These are phyloP conservation scores for Mobula hypostoma DNA, from an alignment of 2,113 vertebrate species.

Conservation along the genomic window DNA sequence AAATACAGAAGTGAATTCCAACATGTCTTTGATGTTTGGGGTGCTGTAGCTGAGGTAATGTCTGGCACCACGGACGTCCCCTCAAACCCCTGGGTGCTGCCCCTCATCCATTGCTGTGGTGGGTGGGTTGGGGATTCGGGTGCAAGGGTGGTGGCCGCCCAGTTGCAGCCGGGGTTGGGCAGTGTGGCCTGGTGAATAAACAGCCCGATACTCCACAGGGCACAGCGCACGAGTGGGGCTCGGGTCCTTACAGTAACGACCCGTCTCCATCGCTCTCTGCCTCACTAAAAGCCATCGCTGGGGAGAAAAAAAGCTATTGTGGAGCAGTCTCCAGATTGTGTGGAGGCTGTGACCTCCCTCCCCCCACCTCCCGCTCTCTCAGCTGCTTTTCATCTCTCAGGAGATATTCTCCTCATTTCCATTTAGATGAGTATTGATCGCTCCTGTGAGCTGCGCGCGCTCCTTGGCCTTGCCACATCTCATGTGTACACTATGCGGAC, in stretches of 20 bases:
- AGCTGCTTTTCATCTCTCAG: background rate
- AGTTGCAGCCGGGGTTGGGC: too few species aligned
- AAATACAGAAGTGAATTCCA: background rate
- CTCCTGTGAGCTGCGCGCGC: background rate
- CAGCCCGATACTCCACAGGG: background rate
- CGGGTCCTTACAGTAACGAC: background rate
- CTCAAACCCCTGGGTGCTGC: too few species aligned
- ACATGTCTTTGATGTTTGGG: background rate
- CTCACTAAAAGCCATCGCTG: background rate
- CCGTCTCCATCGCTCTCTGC: background rate
- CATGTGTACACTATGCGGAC: background rate
- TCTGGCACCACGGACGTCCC: background rate
- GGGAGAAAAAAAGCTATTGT: background rate
- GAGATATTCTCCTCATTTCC: conserved; percentile 24
- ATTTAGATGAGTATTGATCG: conserved; percentile 35
- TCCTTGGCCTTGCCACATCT: background rate
- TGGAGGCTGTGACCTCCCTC: background rate
- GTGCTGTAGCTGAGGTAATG: background rate
- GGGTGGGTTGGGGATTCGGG: too few species aligned
- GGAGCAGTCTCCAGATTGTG: background rate
- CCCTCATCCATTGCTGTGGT: too few species aligned
- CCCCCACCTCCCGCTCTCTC: background rate
- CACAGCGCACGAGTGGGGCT: too few species aligned
- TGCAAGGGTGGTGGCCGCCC: too few species aligned
- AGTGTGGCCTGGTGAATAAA: background rate